Conservation (phyloP, 2,113 vertebrate genomes). For the Pomatostomus ruficeps region DNA sequence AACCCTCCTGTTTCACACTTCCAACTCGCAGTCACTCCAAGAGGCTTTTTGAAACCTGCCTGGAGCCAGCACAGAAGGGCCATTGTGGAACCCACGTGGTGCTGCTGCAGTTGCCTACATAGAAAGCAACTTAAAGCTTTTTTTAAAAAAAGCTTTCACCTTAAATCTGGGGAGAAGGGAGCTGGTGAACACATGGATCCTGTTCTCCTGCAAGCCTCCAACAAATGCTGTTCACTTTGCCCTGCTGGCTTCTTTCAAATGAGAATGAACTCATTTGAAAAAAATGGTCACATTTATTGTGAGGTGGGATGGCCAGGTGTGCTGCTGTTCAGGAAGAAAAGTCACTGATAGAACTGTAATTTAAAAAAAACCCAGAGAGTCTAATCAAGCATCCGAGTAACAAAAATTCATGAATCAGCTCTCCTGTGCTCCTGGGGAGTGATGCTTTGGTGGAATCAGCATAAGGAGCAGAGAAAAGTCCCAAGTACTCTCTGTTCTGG, state of each 20-base stretch:
- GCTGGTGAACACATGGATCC: neutral
- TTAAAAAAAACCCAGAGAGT: neutral
- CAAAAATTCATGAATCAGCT: neutral
- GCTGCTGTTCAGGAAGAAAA: neutral
- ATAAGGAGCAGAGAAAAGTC: neutral
- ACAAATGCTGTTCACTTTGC: neutral
- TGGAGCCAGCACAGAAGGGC: slow-evolving; percentile 16
- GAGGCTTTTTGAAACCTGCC: neutral
- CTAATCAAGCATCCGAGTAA: neutral
- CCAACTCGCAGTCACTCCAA: neutral
- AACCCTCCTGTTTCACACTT: neutral
- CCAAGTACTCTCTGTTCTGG: accelerated
- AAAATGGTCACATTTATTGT: neutral
- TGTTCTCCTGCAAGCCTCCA: neutral
- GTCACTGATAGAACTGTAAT: neutral
- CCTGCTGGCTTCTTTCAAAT: neutral
- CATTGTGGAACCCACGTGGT: neutral
- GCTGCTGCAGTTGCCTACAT: neutral
- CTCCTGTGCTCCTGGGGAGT: neutral
- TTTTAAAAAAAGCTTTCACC: neutral
- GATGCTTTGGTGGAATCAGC: neutral
- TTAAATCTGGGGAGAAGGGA: neutral
- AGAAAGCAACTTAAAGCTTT: neutral
- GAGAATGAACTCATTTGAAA: neutral
- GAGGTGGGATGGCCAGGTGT: neutral